These are phyloP conservation scores for Acomys russatus DNA, from an alignment of 2,797 vertebrate species.

Conservation along the genomic window DNA sequence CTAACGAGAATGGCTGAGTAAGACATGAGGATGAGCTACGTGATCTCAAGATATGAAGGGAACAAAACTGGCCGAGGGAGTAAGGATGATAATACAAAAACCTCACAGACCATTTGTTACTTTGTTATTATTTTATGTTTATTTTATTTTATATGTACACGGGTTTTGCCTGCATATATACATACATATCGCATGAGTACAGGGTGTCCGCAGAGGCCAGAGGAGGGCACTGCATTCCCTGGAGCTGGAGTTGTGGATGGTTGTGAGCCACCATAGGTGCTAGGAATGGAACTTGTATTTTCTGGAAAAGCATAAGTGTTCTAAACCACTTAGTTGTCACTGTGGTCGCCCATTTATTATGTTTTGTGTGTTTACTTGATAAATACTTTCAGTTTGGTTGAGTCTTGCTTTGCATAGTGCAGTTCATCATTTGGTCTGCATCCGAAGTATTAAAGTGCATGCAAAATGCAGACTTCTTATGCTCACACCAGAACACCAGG, in stretches of 20 bases:
- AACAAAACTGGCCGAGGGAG: conserved; percentile 6
- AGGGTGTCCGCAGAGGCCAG: not conserved
- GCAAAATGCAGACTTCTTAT: not conserved
- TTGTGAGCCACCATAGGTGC: not conserved
- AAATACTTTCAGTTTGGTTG: not conserved
- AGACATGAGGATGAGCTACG: not conserved
- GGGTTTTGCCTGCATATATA: not conserved
- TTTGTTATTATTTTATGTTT: not conserved
- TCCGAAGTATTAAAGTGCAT: not conserved
- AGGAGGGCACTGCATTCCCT: not conserved
- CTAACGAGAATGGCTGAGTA: not conserved
- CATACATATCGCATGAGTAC: not conserved
- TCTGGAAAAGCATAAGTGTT: not conserved
- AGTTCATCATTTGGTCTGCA: not conserved
- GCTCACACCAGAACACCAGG: not conserved
- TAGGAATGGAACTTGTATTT: not conserved
- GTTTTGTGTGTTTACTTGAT: conserved; percentile 32
- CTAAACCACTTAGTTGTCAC: not conserved
- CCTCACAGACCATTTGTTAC: not conserved
- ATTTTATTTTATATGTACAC: not conserved
- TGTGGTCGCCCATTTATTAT: not conserved
- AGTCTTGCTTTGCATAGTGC: not conserved
- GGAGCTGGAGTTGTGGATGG: not conserved
- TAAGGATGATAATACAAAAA: not conserved
- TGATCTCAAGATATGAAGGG: conserved; percentile 31